Base-by-base conservation (phyloP, 2,113 vertebrate species). In the Zapornia atra region DNA sequence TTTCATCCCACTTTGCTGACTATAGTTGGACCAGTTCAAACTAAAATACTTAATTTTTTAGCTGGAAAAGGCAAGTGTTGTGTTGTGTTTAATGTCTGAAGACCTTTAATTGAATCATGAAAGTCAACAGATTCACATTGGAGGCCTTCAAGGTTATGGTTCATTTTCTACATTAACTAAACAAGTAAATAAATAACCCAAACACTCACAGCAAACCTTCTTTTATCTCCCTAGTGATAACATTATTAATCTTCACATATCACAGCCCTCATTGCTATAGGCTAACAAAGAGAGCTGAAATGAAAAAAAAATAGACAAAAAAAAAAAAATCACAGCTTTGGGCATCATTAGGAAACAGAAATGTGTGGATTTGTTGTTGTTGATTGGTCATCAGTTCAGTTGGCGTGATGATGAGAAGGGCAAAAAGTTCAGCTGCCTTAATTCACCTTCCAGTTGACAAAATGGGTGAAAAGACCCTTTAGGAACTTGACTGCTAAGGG, bases 151-250 rank as follows among this genome's bases (percentile, higher is more conserved):
- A 42, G 75, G 77, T 91, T 88, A 63, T 68, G 90, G 84, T 38
- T 90, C 40, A 28, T 86, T 93, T 77, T 86, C 64, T 64, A 54
- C 51, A 21, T 78, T 80, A 92, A 77, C 54, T 93, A 48, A 88
- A 86, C n/a, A 42, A 63, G 42, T 77, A 75, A 94, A 91, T 91
- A 94, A 95, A 97, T 75, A 91, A 75, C 34, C 40, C 31, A 82
- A 66, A 86, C 19, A 40, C 29, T 53, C 48, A 33, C 46, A 70
- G 34, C 56, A 73, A 25, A 12, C 28, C 25, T 72, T n/a, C 61
- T 82, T 25, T 46, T 63, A 0, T 42, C 36, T 96, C 34, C 73
- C 20, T 28, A 8, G 51, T 66, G 88, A 80, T 73, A 77, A 70
- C 25, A 38, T 16, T 65, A 72, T 90, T 31, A 78, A 59, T 9